Conservation (phyloP, 2,888 invertebrate genomes). For the Drosophila falleni region DNA sequence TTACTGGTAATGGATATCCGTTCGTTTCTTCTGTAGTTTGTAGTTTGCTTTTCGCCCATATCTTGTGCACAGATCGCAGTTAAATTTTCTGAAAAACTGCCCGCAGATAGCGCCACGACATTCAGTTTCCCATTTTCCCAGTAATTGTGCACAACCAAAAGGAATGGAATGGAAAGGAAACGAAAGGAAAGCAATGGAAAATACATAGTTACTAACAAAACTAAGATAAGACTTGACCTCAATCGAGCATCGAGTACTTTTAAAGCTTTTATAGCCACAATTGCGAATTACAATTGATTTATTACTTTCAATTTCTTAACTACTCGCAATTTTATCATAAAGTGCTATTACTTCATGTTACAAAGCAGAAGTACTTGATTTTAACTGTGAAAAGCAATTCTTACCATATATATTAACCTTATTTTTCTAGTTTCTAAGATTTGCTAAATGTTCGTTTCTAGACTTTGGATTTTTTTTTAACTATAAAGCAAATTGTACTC, state of each 20-base stretch:
- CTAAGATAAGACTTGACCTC: slow-evolving; percentile 31
- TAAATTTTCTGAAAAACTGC: slow-evolving; percentile 34
- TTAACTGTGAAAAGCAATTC: no score
- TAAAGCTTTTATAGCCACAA: slow-evolving; percentile 13
- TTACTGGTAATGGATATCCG: slow-evolving; percentile 12
- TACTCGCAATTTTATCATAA: background rate
- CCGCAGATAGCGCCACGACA: slow-evolving; percentile 31
- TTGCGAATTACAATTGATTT: slow-evolving; percentile 42
- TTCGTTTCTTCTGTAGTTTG: slow-evolving; percentile 4
- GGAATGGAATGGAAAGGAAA: background rate
- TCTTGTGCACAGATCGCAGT: slow-evolving; percentile 22
- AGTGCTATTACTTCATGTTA: background rate
- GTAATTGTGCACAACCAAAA: slow-evolving; percentile 1
- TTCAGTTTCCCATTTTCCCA: slow-evolving; percentile 23
- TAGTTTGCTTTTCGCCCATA: slow-evolving; percentile 23
- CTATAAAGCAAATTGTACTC: no score
- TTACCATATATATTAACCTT: no score
- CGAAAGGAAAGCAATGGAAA: slow-evolving; percentile 14
- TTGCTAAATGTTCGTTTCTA: no score
- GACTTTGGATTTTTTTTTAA: no score
- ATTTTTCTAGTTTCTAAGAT: no score
- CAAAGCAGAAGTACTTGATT: no score
- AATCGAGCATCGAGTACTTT: slow-evolving; percentile 1
- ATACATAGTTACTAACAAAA: slow-evolving; percentile 1
- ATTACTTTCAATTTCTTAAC: slow-evolving; percentile 8